Evolutionary conservation across 2,797 vertebrate genomes (phyloP).

Genomic region (Psittacula derbiana): DNA sequence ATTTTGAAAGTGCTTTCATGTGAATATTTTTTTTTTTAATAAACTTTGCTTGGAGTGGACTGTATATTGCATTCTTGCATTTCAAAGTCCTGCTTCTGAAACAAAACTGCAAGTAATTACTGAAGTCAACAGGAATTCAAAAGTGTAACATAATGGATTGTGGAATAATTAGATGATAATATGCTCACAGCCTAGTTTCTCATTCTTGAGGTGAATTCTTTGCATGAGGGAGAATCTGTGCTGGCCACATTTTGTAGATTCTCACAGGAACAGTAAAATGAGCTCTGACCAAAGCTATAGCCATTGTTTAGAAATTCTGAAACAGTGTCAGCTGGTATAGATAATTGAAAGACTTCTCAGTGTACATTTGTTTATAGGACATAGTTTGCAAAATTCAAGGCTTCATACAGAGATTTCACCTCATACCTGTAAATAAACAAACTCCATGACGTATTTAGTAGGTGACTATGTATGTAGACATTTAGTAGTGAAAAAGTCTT

Average conservation of each 20-base stretch:
- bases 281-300: neutral
- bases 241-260: conserved; percentile 19
- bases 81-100: neutral
- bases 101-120: neutral
- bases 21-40: neutral
- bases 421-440: neutral
- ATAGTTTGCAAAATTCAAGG: neutral
- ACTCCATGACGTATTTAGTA: neutral
- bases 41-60: neutral
- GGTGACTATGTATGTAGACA: neutral
- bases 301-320: neutral
- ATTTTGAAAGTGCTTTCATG: conserved; percentile 15
- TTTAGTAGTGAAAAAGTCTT: neutral
- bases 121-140: neutral
- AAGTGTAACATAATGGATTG: neutral
- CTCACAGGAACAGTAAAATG: neutral
- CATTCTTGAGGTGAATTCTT: neutral
- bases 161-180: neutral
- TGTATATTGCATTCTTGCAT: neutral
- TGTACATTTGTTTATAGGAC: neutral
- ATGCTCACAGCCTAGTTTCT: neutral
- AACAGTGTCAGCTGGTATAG: neutral
- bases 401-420: neutral
- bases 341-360: neutral
- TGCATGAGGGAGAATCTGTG: neutral